Base-by-base conservation (phyloP, 1,140 invertebrate genomes). In the Schlechtendalia chinensis region DNA sequence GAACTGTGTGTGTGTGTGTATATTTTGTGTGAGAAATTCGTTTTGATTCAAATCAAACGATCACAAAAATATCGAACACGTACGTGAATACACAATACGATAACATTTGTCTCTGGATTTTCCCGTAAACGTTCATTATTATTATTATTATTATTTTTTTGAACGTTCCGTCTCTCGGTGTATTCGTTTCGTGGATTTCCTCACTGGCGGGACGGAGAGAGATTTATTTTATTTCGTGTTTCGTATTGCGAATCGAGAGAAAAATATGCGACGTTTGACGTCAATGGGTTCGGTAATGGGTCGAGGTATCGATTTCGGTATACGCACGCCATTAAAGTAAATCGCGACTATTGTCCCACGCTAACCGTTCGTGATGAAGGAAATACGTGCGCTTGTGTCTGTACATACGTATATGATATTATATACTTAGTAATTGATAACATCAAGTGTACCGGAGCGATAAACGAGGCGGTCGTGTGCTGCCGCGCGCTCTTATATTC, bases 391-490 rank as follows among this genome's bases (percentile, higher is more conserved):
- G 39, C 22, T n/a, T n/a, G n/a, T n/a, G n/a, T n/a, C n/a, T n/a
- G n/a, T n/a, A n/a, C n/a, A n/a, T n/a, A n/a, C n/a, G n/a, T n/a
- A 50, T 22, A 67, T 67, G 11, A 50, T 50, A 50, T 50, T 50
- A 50, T 47, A 27, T 53, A 27, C 65, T 14, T 27, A 27, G 29
- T 75, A 75, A 77, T 77, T 77, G 72, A 77, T 77, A 77, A 59
- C 72, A 45, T 77, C 32, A 45, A 59, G 72, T 58, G 54, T 59
- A 77, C 56, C 56, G 29, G n/a, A 77, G 54, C 72, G 72, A 77
- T 45, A 77, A 77, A 77, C 72, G 32, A 58, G 72, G 53, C 19
- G 72, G 53, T 69, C 45, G 67, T 69, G 72, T 77, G 50, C 22
- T 5, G 67, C 32, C 24, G 72, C 58, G 50, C 45, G 14, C 16